Conservation (phyloP, 2,888 invertebrate species). For the Napeogenes inachia region DNA sequence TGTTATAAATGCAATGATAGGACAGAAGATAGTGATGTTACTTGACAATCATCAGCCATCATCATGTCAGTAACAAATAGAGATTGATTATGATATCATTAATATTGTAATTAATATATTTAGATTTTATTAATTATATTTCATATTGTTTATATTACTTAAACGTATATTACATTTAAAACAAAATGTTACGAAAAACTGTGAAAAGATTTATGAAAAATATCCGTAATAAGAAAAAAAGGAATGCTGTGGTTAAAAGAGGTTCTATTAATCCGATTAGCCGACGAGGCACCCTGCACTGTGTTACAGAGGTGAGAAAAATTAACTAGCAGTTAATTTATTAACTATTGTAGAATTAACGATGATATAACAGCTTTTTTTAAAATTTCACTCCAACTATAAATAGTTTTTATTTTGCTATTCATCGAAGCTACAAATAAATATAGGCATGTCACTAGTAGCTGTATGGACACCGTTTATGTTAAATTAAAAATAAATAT, state of each 20-base stretch:
- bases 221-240: slow-evolving; percentile 51
- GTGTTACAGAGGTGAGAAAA: slow-evolving; percentile 60
- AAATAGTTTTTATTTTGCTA: not conserved
- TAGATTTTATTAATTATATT: not conserved
- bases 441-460: slow-evolving; percentile 17
- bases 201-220: slow-evolving; percentile 48
- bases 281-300: slow-evolving; percentile 59
- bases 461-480: not conserved
- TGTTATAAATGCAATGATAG: too few species aligned
- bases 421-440: slow-evolving; percentile 6
- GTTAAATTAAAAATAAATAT: not conserved
- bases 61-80: too few species aligned
- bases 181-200: slow-evolving; percentile 54
- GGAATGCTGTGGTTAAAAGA: slow-evolving; percentile 45
- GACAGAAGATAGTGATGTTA: too few species aligned
- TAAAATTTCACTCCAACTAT: slow-evolving; percentile 20
- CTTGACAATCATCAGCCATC: too few species aligned
- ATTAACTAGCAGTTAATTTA: slow-evolving; percentile 5
- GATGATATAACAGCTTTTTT: slow-evolving; percentile 2
- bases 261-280: slow-evolving; percentile 55
- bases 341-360: slow-evolving; percentile 1
- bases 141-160: not conserved
- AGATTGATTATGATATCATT: too few species aligned
- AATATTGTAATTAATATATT: too few species aligned
- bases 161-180: slow-evolving; percentile 2